Base-by-base conservation (phyloP, 92 coral and sea anemone species). In the Hydrozoanthus gracilis region DNA sequence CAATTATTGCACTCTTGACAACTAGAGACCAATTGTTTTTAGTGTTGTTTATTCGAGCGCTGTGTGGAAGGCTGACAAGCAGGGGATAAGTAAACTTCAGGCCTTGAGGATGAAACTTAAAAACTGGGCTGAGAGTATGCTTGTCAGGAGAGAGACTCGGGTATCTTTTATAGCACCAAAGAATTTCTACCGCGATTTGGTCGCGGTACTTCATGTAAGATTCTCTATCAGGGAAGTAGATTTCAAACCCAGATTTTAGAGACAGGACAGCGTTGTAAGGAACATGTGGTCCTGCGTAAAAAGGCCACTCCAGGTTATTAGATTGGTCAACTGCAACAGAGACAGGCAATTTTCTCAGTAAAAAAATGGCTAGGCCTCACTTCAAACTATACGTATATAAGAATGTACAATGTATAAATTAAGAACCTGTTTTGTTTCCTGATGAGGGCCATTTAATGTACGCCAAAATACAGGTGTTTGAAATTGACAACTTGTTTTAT, bases 81-180 rank as follows among this genome's bases (percentile, higher is more conserved):
- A 90, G 47, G 4, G 89, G 82, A 27, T 87, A 60, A 50, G 49
- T n/a, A 7, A 87, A 67, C 17, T 62, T 50, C 2, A 20, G 39
- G 6, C 86, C 93, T n/a, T 71, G 73, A 6, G 91, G 91, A 15
- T 89, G 89, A 51, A 94, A 52, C 82, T 89, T 90, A 8, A 94
- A 78, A 17, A 90, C 83, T n/a, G 98, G 95, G 71, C 98, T 94
- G 5, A 94, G 91, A 6, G 86, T 88, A 20, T 92, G 87, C 64
- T 93, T 91, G 71, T 52, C 56, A 3, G 60, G 7, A 65, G 85
- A 65, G 17, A 80, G 74, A 10, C 47, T 49, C 11, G 74, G 48
- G 62, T 80, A 74, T 49, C 47, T 16, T 52, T 80, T 65, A 8
- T 73, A 49, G 85, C 49, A 18, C 85, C 85, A 80, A 54, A 47